A percentile compares a stretch with the other conserved stretches of the same genome.
Conservation (phyloP, 2,888 invertebrate genomes). For the Anarsia innoxiella region DNA sequence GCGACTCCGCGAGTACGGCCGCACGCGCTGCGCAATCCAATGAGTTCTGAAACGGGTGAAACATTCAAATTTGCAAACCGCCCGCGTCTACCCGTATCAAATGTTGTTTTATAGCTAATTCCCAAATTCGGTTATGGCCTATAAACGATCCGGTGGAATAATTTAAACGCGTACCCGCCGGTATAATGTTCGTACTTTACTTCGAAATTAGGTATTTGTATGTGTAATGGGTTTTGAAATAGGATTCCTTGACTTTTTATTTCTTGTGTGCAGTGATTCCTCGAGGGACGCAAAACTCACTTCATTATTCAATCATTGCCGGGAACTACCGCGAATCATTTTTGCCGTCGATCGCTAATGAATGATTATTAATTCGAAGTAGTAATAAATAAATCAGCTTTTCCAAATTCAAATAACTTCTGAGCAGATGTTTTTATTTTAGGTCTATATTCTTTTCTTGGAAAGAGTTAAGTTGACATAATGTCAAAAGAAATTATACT, state of each 20-base stretch:
- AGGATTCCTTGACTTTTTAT: conserved; percentile 65
- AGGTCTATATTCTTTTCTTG: neutral
- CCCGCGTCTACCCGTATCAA: conserved; percentile 74
- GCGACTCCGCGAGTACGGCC: conserved; percentile 34
- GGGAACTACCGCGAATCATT: conserved; percentile 17
- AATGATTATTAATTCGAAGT: conserved; percentile 14
- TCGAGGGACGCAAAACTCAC: conserved; percentile 24
- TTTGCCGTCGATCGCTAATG: conserved; percentile 13
- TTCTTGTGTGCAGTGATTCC: conserved; percentile 33
- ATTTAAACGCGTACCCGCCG: conserved; percentile 73
- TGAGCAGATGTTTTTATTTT: neutral
- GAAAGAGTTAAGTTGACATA: no score
- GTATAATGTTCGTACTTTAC: conserved; percentile 74
- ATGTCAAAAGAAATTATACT: no score
- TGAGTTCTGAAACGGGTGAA: conserved; percentile 62
- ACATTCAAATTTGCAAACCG: conserved; percentile 71
- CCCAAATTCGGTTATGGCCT: conserved; percentile 76
- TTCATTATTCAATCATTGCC: conserved; percentile 27
- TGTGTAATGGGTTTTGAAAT: conserved; percentile 73
- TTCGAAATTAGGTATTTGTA: conserved; percentile 73
- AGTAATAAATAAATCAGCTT: conserved; percentile 5
- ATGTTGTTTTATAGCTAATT: conserved; percentile 76
- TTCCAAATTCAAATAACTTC: neutral
- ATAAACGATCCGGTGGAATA: conserved; percentile 75
- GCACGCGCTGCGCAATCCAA: conserved; percentile 68